phyloP scores from a whole-genome alignment of 2,888 invertebrate species.

The Congeria kusceri region DNA sequence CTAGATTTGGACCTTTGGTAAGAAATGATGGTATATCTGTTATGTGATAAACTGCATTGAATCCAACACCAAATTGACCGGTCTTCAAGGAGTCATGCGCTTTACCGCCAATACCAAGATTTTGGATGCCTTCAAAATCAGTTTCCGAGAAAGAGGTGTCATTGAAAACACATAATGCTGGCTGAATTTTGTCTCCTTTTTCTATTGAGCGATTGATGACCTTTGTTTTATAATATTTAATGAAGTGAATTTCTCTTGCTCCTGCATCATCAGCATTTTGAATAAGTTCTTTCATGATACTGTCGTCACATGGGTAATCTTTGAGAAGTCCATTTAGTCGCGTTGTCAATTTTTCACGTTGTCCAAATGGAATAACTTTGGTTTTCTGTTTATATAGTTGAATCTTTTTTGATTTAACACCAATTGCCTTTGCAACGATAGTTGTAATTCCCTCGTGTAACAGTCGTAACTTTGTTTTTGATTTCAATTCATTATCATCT shows the following conservation, averaged over 20 bases:
- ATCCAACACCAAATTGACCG: constrained; percentile 84
- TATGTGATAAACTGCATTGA: too few relatives aligned
- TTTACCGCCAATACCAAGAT: too few relatives aligned
- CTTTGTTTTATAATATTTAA: constrained; percentile 77
- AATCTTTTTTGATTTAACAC: constrained; percentile 60
- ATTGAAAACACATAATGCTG: too few relatives aligned
- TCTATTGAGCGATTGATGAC: constrained; percentile 52
- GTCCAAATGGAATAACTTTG: too few relatives aligned
- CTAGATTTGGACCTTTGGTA: constrained; percentile 65
- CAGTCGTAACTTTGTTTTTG: constrained; percentile 56
- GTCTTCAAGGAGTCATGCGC: constrained; percentile 79
- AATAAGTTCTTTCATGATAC: too few relatives aligned
- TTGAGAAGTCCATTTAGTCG: constrained; percentile 77
- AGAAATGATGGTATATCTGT: constrained; percentile 83
- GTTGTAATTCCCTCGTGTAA: constrained; percentile 67
- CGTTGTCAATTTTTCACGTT: constrained; percentile 79
- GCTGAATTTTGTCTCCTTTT: too few relatives aligned
- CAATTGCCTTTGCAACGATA: constrained; percentile 69
- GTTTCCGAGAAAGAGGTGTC: constrained; percentile 77
- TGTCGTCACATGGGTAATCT: constrained; percentile 81
- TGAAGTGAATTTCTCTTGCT: too few relatives aligned
- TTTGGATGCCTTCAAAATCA: constrained; percentile 81
- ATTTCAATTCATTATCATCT: constrained; percentile 70
- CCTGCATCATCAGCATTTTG: too few relatives aligned
- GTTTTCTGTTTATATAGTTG: constrained; percentile 34